Evolutionary conservation across 2,113 vertebrate genomes (phyloP), one percentile per base, ranked within the genome.

Genomic region (Pseudolaguvia tuberculata): DNA sequence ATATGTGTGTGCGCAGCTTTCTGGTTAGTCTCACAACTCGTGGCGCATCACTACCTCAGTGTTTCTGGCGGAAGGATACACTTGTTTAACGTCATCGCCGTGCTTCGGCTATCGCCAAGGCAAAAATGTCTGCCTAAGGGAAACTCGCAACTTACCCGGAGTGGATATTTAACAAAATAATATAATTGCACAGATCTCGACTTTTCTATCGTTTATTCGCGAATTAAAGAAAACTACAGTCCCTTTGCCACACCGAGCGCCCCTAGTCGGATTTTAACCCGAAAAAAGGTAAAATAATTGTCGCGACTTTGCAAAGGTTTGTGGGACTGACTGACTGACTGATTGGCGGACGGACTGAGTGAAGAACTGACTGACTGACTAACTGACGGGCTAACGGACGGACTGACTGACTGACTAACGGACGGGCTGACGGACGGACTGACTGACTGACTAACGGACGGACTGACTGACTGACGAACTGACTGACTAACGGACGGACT

Each of bases 121-220:
- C 92, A 90, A 95, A 96, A 93, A 97, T 96, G 95, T 96, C 95
- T 92, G 95, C 95, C 93, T 96, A 92, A 96, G 94, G 93, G 92
- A 93, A 92, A 91, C 93, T 93, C 91, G 91, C 92, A 93, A 95
- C 91, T 95, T 95, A 90, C 89, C 91, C 91, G 88, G 84, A 89
- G 91, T 89, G 89, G 88, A 85, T 85, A 89, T 87, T 80, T 87
- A 83, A 78, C 66, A 61, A 81, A 83, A 18, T 27, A 20, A 23
- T 18, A 82, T 77, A 75, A 75, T 50, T 50, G 63, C 79, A 77
- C 83, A 73, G 77, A 82, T 3, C 61, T 85, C 84, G 67, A 84
- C 88, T 87, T 84, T 47, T 78, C 84, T 81, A 70, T 83, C 81
- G 78, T 75, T 73, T 85, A 84, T 86, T 86, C 83, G 79, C 80